phyloP scores from a whole-genome alignment of 2,888 invertebrate genomes.

The Cataglyphis rosenhaueri region DNA sequence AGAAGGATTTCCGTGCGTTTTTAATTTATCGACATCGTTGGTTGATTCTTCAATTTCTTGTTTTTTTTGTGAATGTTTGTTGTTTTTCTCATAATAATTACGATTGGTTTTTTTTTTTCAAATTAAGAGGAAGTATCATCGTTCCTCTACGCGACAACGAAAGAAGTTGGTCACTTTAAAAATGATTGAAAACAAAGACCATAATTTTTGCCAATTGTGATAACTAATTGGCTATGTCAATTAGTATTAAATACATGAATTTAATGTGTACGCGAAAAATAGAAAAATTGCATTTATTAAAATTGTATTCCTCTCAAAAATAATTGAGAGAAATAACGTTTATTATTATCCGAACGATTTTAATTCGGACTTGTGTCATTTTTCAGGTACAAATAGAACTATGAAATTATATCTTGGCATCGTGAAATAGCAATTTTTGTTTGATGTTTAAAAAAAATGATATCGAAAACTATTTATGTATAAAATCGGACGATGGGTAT shows the following conservation, averaged over 20 bases:
- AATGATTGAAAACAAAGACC: conserved; percentile 20
- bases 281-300: neutral
- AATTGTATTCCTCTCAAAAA: neutral
- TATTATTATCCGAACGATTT: neutral
- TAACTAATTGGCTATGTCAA: neutral
- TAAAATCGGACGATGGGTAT: conserved; percentile 20
- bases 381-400: neutral
- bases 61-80: conserved; percentile 1
- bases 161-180: neutral
- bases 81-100: neutral
- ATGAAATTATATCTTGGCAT: neutral
- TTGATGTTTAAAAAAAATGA: conserved; percentile 28
- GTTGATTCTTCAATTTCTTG: neutral
- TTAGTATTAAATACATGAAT: neutral
- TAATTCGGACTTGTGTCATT: neutral
- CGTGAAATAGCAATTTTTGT: neutral
- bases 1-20: neutral
- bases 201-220: neutral
- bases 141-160: neutral
- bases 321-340: neutral
- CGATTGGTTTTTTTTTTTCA: neutral
- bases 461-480: conserved; percentile 30
- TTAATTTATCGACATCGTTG: neutral
- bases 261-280: neutral
- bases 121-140: neutral